Percentiles rank a stretch among this genome's conserved stretches.
Conservation (phyloP, 2,797 vertebrate species). For the Sebastes glaucus region DNA sequence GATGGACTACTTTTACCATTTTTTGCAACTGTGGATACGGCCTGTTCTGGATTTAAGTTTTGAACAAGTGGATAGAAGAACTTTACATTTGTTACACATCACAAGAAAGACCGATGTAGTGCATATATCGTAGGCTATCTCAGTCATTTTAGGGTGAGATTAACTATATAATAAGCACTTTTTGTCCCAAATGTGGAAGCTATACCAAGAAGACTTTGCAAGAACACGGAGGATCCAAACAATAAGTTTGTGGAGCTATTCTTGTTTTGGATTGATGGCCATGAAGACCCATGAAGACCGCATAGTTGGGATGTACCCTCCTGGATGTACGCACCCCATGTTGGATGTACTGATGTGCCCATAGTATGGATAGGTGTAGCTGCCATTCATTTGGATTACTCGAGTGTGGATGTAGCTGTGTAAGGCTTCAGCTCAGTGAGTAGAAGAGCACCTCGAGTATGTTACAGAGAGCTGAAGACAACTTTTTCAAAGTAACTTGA, state of each 20-base stretch:
- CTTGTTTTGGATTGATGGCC: conserved; percentile 60
- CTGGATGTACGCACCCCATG: conserved; percentile 65
- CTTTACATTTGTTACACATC: conserved; percentile 22
- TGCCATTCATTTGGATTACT: conserved; percentile 78
- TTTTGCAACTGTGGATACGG: conserved; percentile 74
- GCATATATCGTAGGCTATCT: conserved; percentile 7
- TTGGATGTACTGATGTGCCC: conserved; percentile 77
- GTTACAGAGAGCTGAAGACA: conserved; percentile 40
- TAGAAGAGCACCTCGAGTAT: conserved; percentile 36
- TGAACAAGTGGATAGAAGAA: conserved; percentile 58
- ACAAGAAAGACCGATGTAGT: conserved; percentile 30
- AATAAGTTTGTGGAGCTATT: conserved; percentile 69
- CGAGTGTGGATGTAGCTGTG: conserved; percentile 77
- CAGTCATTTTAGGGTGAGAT: conserved; percentile 38
- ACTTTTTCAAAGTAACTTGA: conserved; percentile 42
- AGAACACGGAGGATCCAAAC: conserved; percentile 62
- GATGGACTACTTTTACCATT: conserved; percentile 74
- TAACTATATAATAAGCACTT: background rate
- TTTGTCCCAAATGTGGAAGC: conserved; percentile 47
- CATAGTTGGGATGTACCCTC: conserved; percentile 63
- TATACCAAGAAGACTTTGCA: conserved; percentile 57
- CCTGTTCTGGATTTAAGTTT: conserved; percentile 76
- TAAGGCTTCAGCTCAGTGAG: conserved; percentile 51
- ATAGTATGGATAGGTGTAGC: conserved; percentile 71
- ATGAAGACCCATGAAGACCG: conserved; percentile 73